Conservation (phyloP, 2,888 invertebrate genomes). For the Conchocele bisecta region DNA sequence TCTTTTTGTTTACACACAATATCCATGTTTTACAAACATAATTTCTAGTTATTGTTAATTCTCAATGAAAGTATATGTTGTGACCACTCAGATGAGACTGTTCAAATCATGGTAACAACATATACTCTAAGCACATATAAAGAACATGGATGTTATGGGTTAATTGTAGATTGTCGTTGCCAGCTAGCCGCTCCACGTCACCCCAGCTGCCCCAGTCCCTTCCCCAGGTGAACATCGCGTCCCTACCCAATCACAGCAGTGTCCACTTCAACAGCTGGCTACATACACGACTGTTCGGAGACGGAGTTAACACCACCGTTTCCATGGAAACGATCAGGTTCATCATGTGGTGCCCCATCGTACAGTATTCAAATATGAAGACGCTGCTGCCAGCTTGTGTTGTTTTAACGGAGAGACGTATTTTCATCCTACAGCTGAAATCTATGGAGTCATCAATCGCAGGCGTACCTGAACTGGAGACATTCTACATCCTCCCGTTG, state of each 20-base stretch:
- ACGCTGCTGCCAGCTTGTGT: constrained; percentile 72
- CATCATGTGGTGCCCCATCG: constrained; percentile 77
- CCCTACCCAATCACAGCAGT: constrained; percentile 60
- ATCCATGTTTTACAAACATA: too few relatives aligned
- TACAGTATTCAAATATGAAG: constrained; percentile 69
- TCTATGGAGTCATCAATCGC: constrained; percentile 61
- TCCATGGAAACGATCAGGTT: constrained; percentile 63
- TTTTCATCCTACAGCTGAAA: constrained; percentile 71
- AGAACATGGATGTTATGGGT: too few relatives aligned
- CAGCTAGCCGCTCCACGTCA: constrained; percentile 3
- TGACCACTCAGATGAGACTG: too few relatives aligned
- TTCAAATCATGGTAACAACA: too few relatives aligned
- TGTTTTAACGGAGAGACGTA: constrained; percentile 69
- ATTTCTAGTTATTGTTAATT: too few relatives aligned
- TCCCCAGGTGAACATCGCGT: constrained; percentile 43
- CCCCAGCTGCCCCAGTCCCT: background rate
- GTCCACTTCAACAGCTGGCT: constrained; percentile 66
- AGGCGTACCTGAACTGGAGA: constrained; percentile 73
- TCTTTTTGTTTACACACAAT: too few relatives aligned
- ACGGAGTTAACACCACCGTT: constrained; percentile 18
- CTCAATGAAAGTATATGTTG: too few relatives aligned
- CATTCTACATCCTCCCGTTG: constrained; percentile 76
- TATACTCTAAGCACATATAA: too few relatives aligned
- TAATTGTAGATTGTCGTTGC: too few relatives aligned
- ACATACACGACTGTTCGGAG: constrained; percentile 65